Evolutionary conservation across 2,113 vertebrate species (phyloP).

Genomic region (Tachysurus fulvidraco): DNA sequence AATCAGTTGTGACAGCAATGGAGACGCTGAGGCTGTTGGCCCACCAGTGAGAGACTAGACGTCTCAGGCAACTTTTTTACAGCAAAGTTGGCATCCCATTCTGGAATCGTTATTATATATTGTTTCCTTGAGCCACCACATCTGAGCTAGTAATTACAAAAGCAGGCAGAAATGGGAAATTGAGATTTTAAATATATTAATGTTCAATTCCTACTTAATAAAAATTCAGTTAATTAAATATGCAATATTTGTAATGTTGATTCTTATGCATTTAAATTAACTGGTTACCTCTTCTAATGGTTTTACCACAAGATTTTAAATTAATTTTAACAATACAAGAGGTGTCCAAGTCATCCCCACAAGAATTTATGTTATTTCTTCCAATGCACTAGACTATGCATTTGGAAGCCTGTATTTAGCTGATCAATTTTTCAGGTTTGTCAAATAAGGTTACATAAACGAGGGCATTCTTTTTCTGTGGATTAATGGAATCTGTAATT

Average conservation of each 20-base stretch:
- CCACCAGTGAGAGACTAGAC: constrained; percentile 53
- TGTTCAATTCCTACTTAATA: neutral
- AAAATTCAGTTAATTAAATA: neutral
- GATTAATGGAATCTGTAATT: neutral
- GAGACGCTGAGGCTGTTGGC: constrained; percentile 66
- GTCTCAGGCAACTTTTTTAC: constrained; percentile 57
- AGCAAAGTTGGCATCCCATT: constrained; percentile 63
- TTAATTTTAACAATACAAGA: neutral
- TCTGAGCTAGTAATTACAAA: constrained; percentile 47
- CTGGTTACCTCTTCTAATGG: neutral
- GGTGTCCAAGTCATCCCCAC: neutral
- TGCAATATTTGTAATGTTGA: neutral
- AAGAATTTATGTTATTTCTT: neutral
- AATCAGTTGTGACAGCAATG: constrained; percentile 72
- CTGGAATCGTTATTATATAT: constrained; percentile 64
- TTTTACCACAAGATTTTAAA: neutral
- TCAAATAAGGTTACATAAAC: neutral
- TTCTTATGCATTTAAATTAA: neutral
- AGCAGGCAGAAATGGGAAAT: constrained; percentile 27
- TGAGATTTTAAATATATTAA: neutral
- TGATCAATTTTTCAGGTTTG: no score
- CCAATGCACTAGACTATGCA: neutral
- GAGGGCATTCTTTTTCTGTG: neutral
- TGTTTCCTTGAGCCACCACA: constrained; percentile 55
- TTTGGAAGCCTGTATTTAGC: neutral